These are phyloP conservation scores for Gallirallus australis DNA, from an alignment of 2,797 vertebrate genomes.

Conservation along the genomic window DNA sequence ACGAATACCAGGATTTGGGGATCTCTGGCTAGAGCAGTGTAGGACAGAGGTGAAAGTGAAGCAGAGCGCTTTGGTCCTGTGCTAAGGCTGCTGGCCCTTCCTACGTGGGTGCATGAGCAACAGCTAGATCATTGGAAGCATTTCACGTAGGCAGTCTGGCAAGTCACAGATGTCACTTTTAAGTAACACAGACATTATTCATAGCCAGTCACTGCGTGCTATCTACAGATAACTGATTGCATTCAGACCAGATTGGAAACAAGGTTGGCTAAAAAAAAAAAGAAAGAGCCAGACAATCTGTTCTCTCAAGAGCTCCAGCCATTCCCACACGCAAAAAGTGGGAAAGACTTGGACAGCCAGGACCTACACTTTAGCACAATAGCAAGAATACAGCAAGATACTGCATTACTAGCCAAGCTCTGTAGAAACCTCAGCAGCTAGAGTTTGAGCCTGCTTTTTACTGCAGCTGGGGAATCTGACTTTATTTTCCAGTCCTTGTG, in stretches of 20 bases:
- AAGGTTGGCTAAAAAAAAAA: conserved; percentile 19
- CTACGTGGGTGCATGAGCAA: background rate
- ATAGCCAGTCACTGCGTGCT: conserved; percentile 56
- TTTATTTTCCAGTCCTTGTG: background rate
- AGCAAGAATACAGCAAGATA: conserved; percentile 19
- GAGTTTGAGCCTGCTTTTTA: background rate
- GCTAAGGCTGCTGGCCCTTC: background rate
- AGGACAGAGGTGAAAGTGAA: background rate
- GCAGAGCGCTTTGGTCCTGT: background rate
- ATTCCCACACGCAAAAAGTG: conserved; percentile 18
- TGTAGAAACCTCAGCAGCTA: conserved; percentile 17
- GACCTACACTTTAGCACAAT: conserved; percentile 4
- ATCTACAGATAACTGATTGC: conserved; percentile 64
- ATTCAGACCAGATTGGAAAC: conserved; percentile 65
- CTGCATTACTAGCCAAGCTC: background rate
- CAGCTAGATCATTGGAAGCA: conserved; percentile 32
- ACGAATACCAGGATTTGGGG: background rate
- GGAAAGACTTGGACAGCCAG: background rate
- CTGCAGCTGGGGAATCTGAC: background rate
- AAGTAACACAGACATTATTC: conserved; percentile 68
- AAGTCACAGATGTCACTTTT: conserved; percentile 67
- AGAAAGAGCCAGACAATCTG: conserved; percentile 54
- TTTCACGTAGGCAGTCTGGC: conserved; percentile 68
- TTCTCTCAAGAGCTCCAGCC: conserved; percentile 32
- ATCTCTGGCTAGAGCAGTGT: rapidly evolving